Evolutionary conservation across 2,113 vertebrate species (phyloP).

Genomic region (Hippocampus barbouri): DNA sequence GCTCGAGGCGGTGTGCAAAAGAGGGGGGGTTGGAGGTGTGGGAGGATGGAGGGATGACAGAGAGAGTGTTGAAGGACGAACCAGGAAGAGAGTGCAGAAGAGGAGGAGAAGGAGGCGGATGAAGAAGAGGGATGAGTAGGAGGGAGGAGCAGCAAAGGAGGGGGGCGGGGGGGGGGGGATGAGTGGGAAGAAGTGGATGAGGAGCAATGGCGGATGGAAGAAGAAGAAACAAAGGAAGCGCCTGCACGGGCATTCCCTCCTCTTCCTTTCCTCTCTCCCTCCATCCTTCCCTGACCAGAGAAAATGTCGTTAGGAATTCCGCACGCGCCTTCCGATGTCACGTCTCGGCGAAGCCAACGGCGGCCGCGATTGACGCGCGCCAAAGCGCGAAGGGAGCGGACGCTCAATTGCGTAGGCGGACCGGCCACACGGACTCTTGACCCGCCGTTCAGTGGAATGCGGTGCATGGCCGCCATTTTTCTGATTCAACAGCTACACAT

Average conservation of each 20-base stretch:
- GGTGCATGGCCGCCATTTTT: no score
- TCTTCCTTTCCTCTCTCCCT: constrained; percentile 13
- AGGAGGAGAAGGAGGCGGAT: constrained; percentile 9
- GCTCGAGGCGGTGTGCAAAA: not conserved
- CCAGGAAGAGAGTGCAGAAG: constrained; percentile 1
- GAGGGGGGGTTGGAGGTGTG: not conserved
- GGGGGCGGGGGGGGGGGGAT: not conserved
- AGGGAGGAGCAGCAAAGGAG: constrained; percentile 11
- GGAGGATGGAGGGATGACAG: constrained; percentile 25
- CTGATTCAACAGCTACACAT: no score
- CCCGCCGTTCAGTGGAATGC: no score
- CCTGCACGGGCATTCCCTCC: not conserved
- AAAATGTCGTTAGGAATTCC: no score
- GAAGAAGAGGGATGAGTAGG: constrained; percentile 4
- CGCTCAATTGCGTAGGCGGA: no score
- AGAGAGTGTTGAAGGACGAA: constrained; percentile 39
- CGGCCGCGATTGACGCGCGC: no score
- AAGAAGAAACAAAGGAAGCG: not conserved
- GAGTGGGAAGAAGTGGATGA: not conserved
- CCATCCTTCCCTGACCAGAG: no score
- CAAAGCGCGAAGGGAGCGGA: no score
- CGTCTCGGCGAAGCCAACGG: no score
- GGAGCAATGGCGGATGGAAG: constrained; percentile 28
- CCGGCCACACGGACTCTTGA: no score
- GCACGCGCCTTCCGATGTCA: no score